phyloP scores from a whole-genome alignment of 1,140 invertebrate genomes.

The Probaryconus sp. region DNA sequence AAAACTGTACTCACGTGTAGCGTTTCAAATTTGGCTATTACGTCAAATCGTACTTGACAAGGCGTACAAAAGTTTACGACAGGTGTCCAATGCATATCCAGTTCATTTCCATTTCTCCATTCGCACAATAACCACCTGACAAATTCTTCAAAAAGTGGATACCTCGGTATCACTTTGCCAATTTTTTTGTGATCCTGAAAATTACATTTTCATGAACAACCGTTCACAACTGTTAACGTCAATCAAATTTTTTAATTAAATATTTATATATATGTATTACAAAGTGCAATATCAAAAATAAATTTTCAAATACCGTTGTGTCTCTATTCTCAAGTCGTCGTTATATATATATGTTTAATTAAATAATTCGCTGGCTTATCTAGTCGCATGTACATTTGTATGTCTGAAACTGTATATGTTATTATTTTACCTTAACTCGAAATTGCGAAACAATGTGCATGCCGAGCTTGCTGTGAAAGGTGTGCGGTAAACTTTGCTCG shows the following conservation, averaged over 20 bases:
- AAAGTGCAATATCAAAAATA: too few species aligned
- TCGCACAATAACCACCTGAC: constrained; percentile 86
- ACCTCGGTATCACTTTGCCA: constrained; percentile 78
- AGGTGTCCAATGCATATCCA: constrained; percentile 96
- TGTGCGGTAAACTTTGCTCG: constrained; percentile 87
- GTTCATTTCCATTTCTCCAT: constrained; percentile 80
- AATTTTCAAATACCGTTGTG: too few species aligned
- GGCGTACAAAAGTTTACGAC: constrained; percentile 92
- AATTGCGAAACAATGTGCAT: constrained; percentile 86
- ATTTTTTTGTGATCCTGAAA: constrained; percentile 69
- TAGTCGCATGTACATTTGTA: too few species aligned
- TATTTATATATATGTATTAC: too few species aligned
- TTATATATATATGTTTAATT: too few species aligned
- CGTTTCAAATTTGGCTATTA: constrained; percentile 94
- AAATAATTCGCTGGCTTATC: too few species aligned
- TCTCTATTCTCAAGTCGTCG: too few species aligned
- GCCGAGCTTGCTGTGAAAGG: constrained; percentile 88
- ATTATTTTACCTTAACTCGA: constrained; percentile 78
- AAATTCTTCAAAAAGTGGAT: constrained; percentile 88
- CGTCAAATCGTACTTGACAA: constrained; percentile 91
- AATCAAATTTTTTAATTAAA: too few species aligned
- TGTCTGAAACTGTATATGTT: too few species aligned
- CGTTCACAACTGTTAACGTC: too few species aligned
- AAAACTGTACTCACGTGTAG: constrained; percentile 79
- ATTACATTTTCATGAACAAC: too few species aligned